These are phyloP conservation scores for Ormyrus rosae DNA, from an alignment of 2,888 invertebrate genomes.

Conservation along the genomic window DNA sequence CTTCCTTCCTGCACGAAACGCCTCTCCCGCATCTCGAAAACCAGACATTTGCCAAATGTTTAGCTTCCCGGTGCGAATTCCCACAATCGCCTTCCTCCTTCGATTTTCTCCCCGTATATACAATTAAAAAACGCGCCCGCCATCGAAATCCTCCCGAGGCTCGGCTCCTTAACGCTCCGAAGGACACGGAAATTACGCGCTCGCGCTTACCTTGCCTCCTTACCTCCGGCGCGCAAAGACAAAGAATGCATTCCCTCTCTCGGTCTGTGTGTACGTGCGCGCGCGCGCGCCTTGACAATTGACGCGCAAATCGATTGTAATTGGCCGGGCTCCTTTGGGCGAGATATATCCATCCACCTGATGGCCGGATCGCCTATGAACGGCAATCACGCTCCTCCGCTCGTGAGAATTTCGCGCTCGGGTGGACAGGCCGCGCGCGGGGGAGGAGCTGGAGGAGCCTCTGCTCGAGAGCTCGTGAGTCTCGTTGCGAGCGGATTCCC, in stretches of 20 bases:
- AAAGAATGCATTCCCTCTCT: no score
- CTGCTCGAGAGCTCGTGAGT: constrained; percentile 43
- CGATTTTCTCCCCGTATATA: no score
- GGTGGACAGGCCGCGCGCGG: constrained; percentile 43
- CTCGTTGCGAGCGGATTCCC: not conserved
- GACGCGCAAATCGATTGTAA: constrained; percentile 58
- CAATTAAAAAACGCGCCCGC: no score
- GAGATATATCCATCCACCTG: not conserved
- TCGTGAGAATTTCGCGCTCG: constrained; percentile 57
- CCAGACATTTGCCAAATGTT: no score
- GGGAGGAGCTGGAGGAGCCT: not conserved
- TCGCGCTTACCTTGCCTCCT: not conserved
- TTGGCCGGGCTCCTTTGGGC: constrained; percentile 28
- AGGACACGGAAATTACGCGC: constrained; percentile 24
- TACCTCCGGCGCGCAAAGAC: not conserved
- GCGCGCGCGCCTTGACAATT: constrained; percentile 48
- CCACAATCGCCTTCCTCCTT: no score
- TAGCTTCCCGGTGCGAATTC: no score
- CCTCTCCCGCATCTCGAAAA: no score
- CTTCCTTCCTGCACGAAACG: no score
- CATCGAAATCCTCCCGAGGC: not conserved
- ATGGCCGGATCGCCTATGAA: no score
- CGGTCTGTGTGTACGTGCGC: not conserved
- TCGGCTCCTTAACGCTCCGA: not conserved
- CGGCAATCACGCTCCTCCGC: not conserved